Conservation (phyloP, 1,140 invertebrate species). For the Cydia strobilella region DNA sequence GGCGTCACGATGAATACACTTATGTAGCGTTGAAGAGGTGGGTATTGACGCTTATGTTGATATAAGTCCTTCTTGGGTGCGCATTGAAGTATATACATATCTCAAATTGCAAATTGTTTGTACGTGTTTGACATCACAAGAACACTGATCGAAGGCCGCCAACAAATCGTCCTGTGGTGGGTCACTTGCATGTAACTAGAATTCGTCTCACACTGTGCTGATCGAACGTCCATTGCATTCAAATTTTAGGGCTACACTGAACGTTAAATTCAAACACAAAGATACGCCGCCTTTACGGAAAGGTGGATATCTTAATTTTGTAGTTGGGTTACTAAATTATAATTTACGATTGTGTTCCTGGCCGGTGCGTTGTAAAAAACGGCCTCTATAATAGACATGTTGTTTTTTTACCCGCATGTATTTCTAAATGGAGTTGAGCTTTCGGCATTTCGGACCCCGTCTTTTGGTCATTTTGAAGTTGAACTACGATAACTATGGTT, state of each 20-base stretch:
- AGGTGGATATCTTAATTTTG: constrained; percentile 75
- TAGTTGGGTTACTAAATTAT: constrained; percentile 72
- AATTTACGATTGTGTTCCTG: constrained; percentile 74
- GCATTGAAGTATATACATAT: constrained; percentile 42
- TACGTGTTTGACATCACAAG: constrained; percentile 63
- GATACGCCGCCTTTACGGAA: constrained; percentile 59
- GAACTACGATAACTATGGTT: constrained; percentile 40
- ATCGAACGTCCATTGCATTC: constrained; percentile 56
- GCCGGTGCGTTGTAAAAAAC: constrained; percentile 61
- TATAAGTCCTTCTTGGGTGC: constrained; percentile 35
- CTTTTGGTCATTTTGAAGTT: constrained; percentile 40
- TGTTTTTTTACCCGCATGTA: constrained; percentile 74
- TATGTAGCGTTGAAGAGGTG: background rate
- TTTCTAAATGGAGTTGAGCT: constrained; percentile 61
- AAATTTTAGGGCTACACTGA: constrained; percentile 61
- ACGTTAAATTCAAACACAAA: constrained; percentile 57
- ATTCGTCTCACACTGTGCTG: constrained; percentile 50
- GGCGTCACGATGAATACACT: background rate
- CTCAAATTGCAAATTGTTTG: constrained; percentile 58
- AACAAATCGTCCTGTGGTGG: constrained; percentile 68
- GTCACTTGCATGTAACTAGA: constrained; percentile 65
- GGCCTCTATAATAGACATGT: constrained; percentile 74
- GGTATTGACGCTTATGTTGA: background rate
- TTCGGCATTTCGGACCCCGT: constrained; percentile 53
- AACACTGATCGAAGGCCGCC: constrained; percentile 53